Evolutionary conservation across 2,113 vertebrate genomes (phyloP), one percentile per base, ranked within the genome.

Genomic region (Pomatorhinus ruficollis): DNA sequence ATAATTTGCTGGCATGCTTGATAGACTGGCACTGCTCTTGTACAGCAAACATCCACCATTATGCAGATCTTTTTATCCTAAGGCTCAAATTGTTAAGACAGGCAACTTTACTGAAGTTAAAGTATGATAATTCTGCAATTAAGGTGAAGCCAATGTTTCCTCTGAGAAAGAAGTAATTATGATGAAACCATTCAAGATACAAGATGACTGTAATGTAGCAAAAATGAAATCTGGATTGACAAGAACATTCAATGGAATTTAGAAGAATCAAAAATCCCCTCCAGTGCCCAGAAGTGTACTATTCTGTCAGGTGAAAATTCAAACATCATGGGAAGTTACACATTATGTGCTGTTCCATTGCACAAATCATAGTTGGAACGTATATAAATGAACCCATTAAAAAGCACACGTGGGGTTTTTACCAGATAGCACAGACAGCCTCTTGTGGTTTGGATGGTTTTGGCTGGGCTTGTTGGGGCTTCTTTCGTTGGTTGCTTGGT

Each of bases 51-150:
- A 27, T 57, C 80, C 31, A 83, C 83, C 78, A 28, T 89, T 91
- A 91, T n/a, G 15, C 8, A 82, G 49, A 49, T 50, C 56, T 61
- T 89, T 95, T 82, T 64, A 84, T 93, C 83, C 74, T 82, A 79
- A 89, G 65, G 74, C 70, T 91, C 35, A 71, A 75, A 78, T 66
- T 78, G 9, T 75, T 89, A 91, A 14, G 17, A 87, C 33, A 68
- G 13, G 22, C 28, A 87, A 84, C 49, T 87, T 87, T 31, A 71
- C 44, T 64, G 33, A 89, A 87, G 66, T 35, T 47, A 56, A 91
- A 90, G 66, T 44, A 87, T 9, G 30, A 18, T 78, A 91, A 93
- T 64, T 87, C 74, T 84, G 57, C 90, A 90, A 87, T 93, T 82
- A 91, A 82, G 53, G 64, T 1, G 10, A 91, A 93, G 27, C 42